These are phyloP conservation scores for Carapus acus DNA, from an alignment of 2,797 vertebrate genomes.

Conservation along the genomic window DNA sequence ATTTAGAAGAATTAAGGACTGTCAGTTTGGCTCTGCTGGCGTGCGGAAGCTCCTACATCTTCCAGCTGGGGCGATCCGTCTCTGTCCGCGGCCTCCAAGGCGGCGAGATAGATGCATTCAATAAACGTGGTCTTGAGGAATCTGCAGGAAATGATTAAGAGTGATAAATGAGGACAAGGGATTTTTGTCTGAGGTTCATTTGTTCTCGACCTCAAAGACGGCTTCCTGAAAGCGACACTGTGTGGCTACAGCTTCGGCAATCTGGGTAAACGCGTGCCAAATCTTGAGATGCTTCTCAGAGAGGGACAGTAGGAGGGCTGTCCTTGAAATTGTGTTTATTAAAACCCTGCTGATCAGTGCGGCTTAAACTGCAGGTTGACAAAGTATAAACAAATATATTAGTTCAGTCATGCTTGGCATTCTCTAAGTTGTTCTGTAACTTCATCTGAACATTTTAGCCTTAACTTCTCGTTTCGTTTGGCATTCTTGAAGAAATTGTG, in stretches of 20 bases:
- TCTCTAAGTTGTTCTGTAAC: no score
- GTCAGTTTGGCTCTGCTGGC: constrained; percentile 54
- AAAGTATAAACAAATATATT: no score
- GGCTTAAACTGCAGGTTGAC: constrained; percentile 39
- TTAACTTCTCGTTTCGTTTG: constrained; percentile 10
- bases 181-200: constrained; percentile 52
- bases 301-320: constrained; percentile 8
- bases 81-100: constrained; percentile 58
- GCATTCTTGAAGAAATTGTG: constrained; percentile 14
- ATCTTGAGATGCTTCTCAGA: constrained; percentile 15
- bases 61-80: constrained; percentile 56
- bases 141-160: constrained; percentile 76
- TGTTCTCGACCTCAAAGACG: constrained; percentile 49
- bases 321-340: constrained; percentile 36
- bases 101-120: constrained; percentile 72
- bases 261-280: constrained; percentile 5
- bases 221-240: constrained; percentile 27
- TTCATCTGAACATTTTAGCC: no score
- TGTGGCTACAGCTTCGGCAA: constrained; percentile 21
- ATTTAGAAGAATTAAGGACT: constrained; percentile 64
- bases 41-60: constrained; percentile 68
- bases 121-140: constrained; percentile 74
- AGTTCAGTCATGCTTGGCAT: no score
- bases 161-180: constrained; percentile 67
- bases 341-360: constrained; percentile 13